A percentile compares a stretch with the other conserved stretches of the same genome.
Evolutionary conservation across 2,113 vertebrate genomes (phyloP).

Genomic region (Prunella himalayana): DNA sequence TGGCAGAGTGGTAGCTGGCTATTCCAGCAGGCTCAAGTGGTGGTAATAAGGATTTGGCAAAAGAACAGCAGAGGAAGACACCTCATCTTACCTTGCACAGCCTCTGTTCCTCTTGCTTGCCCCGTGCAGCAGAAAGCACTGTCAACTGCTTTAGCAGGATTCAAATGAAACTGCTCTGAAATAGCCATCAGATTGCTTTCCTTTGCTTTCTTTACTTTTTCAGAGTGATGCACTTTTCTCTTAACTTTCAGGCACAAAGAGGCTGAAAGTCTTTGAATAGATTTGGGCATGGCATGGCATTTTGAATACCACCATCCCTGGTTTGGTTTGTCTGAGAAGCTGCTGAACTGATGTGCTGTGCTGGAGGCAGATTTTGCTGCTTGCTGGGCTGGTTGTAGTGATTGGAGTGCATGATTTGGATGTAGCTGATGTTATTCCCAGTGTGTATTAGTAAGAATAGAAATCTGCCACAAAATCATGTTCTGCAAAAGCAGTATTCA

Average conservation of each 20-base stretch:
- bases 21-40: neutral
- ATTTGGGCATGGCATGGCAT: neutral
- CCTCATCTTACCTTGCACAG: neutral
- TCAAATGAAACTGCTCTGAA: neutral
- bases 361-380: neutral
- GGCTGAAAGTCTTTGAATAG: neutral
- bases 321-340: neutral
- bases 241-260: neutral
- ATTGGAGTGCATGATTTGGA: neutral
- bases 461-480: neutral
- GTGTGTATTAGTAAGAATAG: neutral
- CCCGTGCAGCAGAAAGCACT: neutral
- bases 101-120: neutral
- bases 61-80: neutral
- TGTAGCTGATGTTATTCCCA: neutral
- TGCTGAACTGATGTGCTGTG: neutral
- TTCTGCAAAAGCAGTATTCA: neutral
- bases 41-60: neutral
- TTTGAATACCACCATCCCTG: neutral
- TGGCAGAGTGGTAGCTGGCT: neutral
- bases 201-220: neutral
- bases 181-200: neutral
- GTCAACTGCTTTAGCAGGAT: neutral
- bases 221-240: neutral
- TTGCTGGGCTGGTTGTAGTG: neutral